phyloP scores from a whole-genome alignment of 2,113 vertebrate species.

The Procavia capensis region DNA sequence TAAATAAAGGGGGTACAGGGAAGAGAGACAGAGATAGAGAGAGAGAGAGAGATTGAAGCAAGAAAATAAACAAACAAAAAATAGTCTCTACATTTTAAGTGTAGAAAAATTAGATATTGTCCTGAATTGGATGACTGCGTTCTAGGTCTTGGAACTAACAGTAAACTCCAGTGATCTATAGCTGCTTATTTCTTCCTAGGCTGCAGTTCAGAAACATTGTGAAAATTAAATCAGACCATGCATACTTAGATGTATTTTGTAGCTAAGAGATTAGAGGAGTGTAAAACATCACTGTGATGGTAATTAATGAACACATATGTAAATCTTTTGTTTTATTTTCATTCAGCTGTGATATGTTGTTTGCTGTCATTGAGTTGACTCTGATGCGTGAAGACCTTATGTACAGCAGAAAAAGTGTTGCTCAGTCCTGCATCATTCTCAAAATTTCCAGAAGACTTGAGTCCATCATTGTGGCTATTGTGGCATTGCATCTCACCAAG shows the following conservation, averaged over 20 bases:
- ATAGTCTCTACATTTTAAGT: background rate
- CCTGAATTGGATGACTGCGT: background rate
- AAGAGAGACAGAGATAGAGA: no score
- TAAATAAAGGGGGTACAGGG: no score
- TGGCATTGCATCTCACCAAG: no score
- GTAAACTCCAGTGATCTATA: background rate
- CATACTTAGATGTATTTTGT: conserved; percentile 6
- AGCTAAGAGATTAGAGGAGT: conserved; percentile 1
- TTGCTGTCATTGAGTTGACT: no score
- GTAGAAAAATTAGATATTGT: background rate
- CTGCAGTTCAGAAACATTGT: background rate
- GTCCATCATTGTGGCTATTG: no score
- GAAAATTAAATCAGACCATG: background rate
- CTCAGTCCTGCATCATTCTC: no score
- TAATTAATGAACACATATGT: background rate
- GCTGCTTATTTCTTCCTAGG: background rate
- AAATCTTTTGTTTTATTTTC: background rate
- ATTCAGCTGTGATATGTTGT: background rate
- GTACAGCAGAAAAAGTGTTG: no score
- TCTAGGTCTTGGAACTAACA: background rate
- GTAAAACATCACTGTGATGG: background rate
- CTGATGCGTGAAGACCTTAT: no score
- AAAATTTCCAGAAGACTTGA: no score
- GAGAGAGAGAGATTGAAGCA: background rate
- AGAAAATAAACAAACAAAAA: background rate